These are phyloP conservation scores for Drosophila parvula DNA, from an alignment of 1,140 invertebrate species.

Conservation along the genomic window DNA sequence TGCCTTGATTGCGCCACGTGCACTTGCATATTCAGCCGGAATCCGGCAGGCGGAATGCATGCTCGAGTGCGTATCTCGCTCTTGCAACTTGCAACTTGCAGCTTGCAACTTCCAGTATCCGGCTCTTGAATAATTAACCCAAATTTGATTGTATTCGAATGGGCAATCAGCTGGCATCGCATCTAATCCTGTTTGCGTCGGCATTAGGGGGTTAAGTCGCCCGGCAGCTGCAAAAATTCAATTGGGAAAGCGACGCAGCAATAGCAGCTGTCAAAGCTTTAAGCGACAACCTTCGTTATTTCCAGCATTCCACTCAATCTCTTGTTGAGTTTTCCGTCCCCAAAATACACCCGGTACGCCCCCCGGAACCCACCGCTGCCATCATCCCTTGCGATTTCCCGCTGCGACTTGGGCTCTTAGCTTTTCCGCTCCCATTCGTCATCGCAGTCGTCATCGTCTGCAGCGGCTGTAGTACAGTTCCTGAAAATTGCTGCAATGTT, in stretches of 20 bases:
- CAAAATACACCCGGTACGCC: not conserved
- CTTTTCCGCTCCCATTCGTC: slow-evolving; percentile 42
- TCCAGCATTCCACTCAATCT: slow-evolving; percentile 56
- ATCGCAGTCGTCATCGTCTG: slow-evolving; percentile 37
- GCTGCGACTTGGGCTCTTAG: slow-evolving; percentile 5
- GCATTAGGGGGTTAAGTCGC: slow-evolving; percentile 37
- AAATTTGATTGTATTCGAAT: slow-evolving; percentile 43
- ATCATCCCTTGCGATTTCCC: slow-evolving; percentile 1
- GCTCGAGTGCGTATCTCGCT: slow-evolving; percentile 11
- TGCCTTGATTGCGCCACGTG: slow-evolving; percentile 43
- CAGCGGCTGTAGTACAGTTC: slow-evolving; percentile 23
- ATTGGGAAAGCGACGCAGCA: slow-evolving; percentile 25
- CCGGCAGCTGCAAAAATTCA: slow-evolving; percentile 41
- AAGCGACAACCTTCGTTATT: slow-evolving; percentile 56
- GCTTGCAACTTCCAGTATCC: slow-evolving; percentile 8
- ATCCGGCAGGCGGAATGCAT: slow-evolving; percentile 20
- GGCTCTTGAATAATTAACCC: slow-evolving; percentile 47
- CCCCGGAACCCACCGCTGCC: slow-evolving; percentile 1
- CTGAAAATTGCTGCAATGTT: slow-evolving; percentile 79
- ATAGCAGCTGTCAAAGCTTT: slow-evolving; percentile 57
- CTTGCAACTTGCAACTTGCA: not conserved
- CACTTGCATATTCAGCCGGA: slow-evolving; percentile 34
- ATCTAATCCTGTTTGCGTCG: slow-evolving; percentile 41
- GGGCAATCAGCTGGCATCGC: slow-evolving; percentile 41
- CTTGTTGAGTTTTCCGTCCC: slow-evolving; percentile 29